Evolutionary conservation across 2,888 invertebrate species (phyloP), one percentile per base, ranked within the genome.

Genomic region (Drosophila formosana): DNA sequence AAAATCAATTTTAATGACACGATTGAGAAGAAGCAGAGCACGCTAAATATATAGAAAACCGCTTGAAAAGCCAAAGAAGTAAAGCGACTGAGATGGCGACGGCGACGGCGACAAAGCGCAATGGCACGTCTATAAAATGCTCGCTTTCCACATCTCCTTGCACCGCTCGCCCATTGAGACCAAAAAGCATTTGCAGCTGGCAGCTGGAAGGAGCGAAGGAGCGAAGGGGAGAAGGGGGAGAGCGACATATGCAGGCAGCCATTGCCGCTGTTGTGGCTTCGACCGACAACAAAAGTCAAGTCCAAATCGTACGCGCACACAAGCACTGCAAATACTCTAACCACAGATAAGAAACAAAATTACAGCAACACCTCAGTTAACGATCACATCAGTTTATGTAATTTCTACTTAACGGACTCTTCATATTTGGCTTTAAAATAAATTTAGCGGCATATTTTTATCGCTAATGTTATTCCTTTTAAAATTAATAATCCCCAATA

Each of bases 1-100:
- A 83, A 81, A 88, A 87, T 89, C 85, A 85, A 89, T 85, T 85
- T 87, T 87, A 89, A 85, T 87, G 85, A 81, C 75, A 81, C 82
- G 78, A 68, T 78, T 57, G 63, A 65, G 53, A 58, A 68, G 61
- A 72, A 69, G 58, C 56, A 70, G 57, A 65, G 51, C 46, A 34
- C 55, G 67, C 60, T 73, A 64, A 73, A 77, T 58, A 64, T 60
- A 63, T 34, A 57, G 74, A 53, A 65, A 68, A 64, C 61, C 73
- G 55, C 61, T 73, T 62, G 68, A 72, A 62, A 62, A 56, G 58
- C 55, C 47, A 60, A 60, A 62, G 51, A 64, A 58, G 11, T 64
- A 43, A 77, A 62, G 58, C 64, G 64, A 37, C 34, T n/a, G n/a
- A 37, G 18, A 18, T 18, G 18, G 18, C 18, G 52, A 65, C 9